These are phyloP conservation scores for Helleia helle DNA, from an alignment of 2,888 invertebrate genomes.

Conservation along the genomic window DNA sequence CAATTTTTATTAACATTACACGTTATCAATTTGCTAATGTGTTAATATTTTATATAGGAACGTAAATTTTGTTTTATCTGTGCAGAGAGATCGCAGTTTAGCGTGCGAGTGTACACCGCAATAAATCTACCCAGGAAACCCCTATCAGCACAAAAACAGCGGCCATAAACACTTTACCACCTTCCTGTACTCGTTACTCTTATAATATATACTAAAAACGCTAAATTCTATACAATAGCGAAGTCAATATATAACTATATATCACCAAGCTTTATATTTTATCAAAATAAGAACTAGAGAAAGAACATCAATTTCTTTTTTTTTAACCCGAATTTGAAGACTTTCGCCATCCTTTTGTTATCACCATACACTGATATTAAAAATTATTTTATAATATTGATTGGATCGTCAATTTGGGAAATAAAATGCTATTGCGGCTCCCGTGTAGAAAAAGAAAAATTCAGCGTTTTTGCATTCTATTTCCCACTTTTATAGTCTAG, in stretches of 20 bases:
- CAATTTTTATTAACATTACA: too few species aligned
- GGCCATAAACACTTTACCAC: conserved; percentile 54
- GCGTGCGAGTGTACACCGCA: conserved; percentile 28
- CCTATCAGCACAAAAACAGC: conserved; percentile 32
- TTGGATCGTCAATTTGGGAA: too few species aligned
- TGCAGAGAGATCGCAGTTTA: conserved; percentile 27
- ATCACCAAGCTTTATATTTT: background rate
- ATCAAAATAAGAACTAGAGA: too few species aligned
- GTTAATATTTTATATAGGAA: conserved; percentile 10
- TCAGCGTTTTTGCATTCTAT: conserved; percentile 21
- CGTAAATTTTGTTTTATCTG: conserved; percentile 22
- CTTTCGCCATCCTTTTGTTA: too few species aligned
- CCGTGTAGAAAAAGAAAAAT: too few species aligned
- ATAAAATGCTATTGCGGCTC: too few species aligned
- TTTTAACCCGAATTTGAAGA: too few species aligned
- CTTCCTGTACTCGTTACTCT: conserved; percentile 32
- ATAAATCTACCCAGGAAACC: conserved; percentile 30
- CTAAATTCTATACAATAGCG: background rate
- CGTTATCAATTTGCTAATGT: background rate
- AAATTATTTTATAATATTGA: background rate
- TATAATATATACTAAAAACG: conserved; percentile 7
- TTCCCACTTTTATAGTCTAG: conserved; percentile 16
- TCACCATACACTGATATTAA: too few species aligned
- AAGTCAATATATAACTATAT: conserved; percentile 6
- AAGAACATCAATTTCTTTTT: too few species aligned